A percentile compares a stretch with the other conserved stretches of the same genome.
Evolutionary conservation across 1,140 invertebrate species (phyloP).

Genomic region (Drosophila saltans): DNA sequence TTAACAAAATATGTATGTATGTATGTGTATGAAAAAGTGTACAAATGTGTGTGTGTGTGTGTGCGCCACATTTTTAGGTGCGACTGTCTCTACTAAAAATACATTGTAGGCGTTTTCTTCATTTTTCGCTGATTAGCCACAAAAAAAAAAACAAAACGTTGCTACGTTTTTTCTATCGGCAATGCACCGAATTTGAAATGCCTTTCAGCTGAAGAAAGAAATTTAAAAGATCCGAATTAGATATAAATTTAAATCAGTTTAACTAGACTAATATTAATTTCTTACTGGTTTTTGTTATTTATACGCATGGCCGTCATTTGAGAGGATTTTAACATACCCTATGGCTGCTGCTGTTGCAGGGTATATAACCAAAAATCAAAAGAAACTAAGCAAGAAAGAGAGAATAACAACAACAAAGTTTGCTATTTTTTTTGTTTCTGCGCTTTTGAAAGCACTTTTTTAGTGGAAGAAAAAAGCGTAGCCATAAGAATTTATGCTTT

Average conservation of each 20-base stretch:
- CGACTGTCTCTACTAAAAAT: constrained; percentile 67
- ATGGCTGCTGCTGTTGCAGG: background rate
- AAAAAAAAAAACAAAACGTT: constrained; percentile 23
- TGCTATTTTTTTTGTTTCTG: constrained; percentile 25
- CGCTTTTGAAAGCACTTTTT: constrained; percentile 64
- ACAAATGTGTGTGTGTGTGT: constrained; percentile 29
- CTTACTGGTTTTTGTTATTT: too few relatives aligned
- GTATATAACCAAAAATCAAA: background rate
- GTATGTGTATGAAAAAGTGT: background rate
- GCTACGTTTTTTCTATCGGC: background rate
- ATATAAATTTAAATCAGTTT: too few relatives aligned
- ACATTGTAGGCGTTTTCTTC: constrained; percentile 66
- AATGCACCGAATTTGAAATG: background rate
- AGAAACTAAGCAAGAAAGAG: constrained; percentile 11
- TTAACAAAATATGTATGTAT: background rate
- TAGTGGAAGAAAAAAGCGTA: constrained; percentile 35
- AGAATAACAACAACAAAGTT: constrained; percentile 19
- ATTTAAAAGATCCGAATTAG: too few relatives aligned
- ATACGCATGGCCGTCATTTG: background rate
- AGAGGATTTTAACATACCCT: background rate
- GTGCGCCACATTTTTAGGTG: constrained; percentile 56
- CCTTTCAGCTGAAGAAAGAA: background rate
- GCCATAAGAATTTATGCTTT: constrained; percentile 48
- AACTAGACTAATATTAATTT: too few relatives aligned
- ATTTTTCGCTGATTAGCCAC: constrained; percentile 64